Conservation (phyloP, 1,140 invertebrate genomes). For the Platorchestia sp. region DNA sequence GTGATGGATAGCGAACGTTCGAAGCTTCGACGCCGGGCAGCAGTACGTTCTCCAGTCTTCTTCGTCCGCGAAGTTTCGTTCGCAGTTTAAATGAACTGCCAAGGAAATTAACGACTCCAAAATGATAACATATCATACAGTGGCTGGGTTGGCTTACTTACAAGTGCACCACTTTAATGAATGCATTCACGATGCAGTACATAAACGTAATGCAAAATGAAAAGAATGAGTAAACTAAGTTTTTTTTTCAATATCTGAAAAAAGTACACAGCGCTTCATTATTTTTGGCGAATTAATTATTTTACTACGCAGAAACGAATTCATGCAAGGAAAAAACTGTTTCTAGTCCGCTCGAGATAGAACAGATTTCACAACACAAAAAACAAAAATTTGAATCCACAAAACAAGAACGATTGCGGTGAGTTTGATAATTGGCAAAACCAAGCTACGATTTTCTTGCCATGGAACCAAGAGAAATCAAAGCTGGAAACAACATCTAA, state of each 20-base stretch:
- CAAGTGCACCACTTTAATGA: too few species aligned
- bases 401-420: background rate
- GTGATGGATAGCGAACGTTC: slow-evolving; percentile 31
- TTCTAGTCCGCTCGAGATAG: background rate
- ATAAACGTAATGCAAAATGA: background rate
- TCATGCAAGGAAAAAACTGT: background rate
- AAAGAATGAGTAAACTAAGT: background rate
- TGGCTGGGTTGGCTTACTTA: background rate
- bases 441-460: background rate
- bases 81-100: background rate
- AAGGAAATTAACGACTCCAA: background rate
- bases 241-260: background rate
- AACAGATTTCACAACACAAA: background rate
- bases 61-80: background rate
- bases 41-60: background rate
- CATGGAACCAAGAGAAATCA: background rate
- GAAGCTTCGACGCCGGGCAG: background rate
- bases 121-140: background rate
- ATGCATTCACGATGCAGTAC: too few species aligned
- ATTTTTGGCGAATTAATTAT: too few species aligned
- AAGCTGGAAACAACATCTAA: background rate
- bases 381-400: background rate
- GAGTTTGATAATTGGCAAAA: background rate
- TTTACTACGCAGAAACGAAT: background rate
- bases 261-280: too few species aligned